Evolutionary conservation across 2,797 vertebrate genomes (phyloP).

Genomic region (Paratrypauchen microcephalus): DNA sequence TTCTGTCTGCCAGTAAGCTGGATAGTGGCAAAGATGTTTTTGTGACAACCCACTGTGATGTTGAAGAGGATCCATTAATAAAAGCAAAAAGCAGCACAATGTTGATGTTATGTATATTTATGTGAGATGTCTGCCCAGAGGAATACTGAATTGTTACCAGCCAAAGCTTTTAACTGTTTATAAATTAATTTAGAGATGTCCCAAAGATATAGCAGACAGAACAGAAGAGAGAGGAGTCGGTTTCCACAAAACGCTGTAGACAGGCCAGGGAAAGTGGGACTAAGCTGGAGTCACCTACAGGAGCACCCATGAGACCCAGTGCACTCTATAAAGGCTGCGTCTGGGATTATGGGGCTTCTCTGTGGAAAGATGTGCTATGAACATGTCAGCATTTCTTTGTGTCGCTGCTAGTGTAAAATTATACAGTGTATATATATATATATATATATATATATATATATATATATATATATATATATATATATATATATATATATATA

Average conservation of each 20-base stretch:
- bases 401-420: too few species aligned
- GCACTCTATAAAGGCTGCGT: background rate
- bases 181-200: background rate
- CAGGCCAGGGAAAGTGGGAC: background rate
- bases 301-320: background rate
- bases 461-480: too few species aligned
- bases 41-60: too few species aligned
- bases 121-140: background rate
- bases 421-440: too few species aligned
- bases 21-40: too few species aligned
- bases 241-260: background rate
- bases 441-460: too few species aligned
- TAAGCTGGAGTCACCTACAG: constrained; percentile 4
- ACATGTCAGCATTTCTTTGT: background rate
- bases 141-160: background rate
- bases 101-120: background rate
- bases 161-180: background rate
- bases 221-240: background rate
- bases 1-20: too few species aligned
- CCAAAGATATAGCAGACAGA: background rate
- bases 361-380: background rate
- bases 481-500: too few species aligned
- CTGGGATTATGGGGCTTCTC: background rate
- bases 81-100: background rate
- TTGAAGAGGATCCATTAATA: background rate